These are phyloP conservation scores for Dolichopus griseipennis DNA, from an alignment of 2,888 invertebrate species.

Conservation along the genomic window DNA sequence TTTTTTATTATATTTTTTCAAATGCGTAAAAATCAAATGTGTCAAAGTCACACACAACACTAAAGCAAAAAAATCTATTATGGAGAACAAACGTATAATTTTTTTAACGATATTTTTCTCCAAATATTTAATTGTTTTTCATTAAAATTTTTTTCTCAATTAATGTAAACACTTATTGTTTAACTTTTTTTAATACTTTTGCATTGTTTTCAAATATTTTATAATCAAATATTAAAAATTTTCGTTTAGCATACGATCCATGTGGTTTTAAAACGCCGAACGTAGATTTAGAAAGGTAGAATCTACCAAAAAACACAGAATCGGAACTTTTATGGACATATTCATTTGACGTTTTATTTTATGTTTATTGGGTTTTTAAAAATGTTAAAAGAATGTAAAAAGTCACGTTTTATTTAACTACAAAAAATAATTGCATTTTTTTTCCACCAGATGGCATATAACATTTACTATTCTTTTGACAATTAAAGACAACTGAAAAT, in stretches of 20 bases:
- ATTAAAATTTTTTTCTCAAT: constrained; percentile 26
- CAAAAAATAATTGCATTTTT: too few relatives aligned
- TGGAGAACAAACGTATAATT: neutral
- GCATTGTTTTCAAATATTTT: constrained; percentile 37
- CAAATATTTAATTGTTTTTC: constrained; percentile 26
- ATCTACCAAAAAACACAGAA: neutral
- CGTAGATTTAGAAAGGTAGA: constrained; percentile 40
- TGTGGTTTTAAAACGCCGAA: constrained; percentile 60
- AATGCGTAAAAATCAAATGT: constrained; percentile 5
- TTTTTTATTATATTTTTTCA: neutral
- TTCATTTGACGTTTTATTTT: neutral
- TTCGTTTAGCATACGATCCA: constrained; percentile 45
- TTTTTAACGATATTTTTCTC: constrained; percentile 18
- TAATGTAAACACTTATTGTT: constrained; percentile 26
- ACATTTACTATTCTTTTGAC: too few relatives aligned
- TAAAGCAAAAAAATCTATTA: neutral
- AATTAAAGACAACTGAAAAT: too few relatives aligned
- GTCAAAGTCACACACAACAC: constrained; percentile 6
- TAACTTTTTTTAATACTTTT: constrained; percentile 32
- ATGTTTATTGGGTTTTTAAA: neutral
- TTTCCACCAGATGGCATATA: too few relatives aligned
- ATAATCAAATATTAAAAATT: constrained; percentile 31
- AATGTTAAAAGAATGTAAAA: too few relatives aligned
- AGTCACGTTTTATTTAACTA: too few relatives aligned
- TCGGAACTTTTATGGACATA: neutral